Conservation (phyloP, 2,888 invertebrate species). For the Mesoligia furuncula region DNA sequence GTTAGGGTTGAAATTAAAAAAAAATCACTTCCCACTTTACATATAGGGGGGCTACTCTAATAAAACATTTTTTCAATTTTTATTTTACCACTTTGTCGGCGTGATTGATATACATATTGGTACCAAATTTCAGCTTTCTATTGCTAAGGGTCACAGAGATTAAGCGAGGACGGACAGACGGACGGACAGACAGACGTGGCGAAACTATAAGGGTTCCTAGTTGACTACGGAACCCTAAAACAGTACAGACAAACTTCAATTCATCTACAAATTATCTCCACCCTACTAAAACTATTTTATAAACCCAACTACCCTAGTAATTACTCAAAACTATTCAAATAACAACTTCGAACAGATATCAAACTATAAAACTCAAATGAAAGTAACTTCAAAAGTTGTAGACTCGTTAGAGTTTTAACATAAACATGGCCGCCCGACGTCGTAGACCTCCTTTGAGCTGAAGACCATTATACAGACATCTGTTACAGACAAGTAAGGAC, state of each 20-base stretch:
- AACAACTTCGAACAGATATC: slow-evolving; percentile 1
- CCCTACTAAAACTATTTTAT: background rate
- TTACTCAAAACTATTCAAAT: slow-evolving; percentile 25
- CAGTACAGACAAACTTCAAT: background rate
- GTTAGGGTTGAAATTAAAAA: too few relatives aligned
- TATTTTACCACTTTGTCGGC: too few relatives aligned
- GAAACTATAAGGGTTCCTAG: too few relatives aligned
- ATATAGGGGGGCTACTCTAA: too few relatives aligned
- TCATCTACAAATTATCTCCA: background rate
- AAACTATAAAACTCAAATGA: slow-evolving; percentile 13
- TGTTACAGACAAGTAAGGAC: slow-evolving; percentile 3
- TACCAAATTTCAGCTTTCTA: too few relatives aligned
- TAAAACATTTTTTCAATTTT: too few relatives aligned
- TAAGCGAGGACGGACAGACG: too few relatives aligned
- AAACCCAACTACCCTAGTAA: background rate
- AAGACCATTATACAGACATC: slow-evolving; percentile 3
- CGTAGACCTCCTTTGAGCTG: background rate
- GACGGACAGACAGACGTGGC: too few relatives aligned
- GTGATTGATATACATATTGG: too few relatives aligned
- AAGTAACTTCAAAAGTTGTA: slow-evolving; percentile 12
- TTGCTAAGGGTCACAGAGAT: too few relatives aligned
- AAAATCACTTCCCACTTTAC: too few relatives aligned
- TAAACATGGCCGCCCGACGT: slow-evolving; percentile 2
- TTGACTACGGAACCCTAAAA: too few relatives aligned
- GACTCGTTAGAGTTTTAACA: slow-evolving; percentile 2